Evolutionary conservation across 2,888 invertebrate genomes (phyloP).

Genomic region (Seladonia tumulorum): DNA sequence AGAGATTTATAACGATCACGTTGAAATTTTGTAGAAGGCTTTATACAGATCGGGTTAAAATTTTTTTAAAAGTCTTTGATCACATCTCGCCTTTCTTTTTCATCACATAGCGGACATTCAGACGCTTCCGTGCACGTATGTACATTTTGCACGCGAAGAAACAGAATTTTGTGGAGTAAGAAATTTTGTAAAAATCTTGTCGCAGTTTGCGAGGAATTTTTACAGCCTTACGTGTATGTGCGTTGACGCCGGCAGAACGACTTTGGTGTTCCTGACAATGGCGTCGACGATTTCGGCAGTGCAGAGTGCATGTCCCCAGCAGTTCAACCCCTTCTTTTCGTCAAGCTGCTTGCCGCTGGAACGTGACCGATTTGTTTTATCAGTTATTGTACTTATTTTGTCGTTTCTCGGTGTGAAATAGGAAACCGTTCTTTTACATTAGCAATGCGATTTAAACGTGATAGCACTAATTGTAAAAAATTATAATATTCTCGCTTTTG

Average conservation of each 20-base stretch:
- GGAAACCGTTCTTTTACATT: no score
- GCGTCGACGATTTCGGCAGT: conserved; percentile 83
- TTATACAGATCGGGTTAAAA: no score
- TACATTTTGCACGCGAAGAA: no score
- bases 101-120: no score
- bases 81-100: no score
- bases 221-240: conserved; percentile 82
- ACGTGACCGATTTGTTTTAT: neutral
- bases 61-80: no score
- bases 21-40: no score
- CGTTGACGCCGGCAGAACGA: conserved; percentile 83
- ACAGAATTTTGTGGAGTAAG: no score
- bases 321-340: conserved; percentile 78
- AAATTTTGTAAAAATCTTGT: neutral
- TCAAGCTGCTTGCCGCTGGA: conserved; percentile 70
- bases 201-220: neutral
- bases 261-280: conserved; percentile 83
- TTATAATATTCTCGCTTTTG: neutral
- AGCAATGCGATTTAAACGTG: no score
- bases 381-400: neutral
- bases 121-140: no score
- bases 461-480: neutral
- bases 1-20: no score
- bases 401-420: neutral
- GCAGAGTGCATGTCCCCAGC: conserved; percentile 84